Conservation (phyloP, 2,113 vertebrate genomes). For the Leiothrix lutea region DNA sequence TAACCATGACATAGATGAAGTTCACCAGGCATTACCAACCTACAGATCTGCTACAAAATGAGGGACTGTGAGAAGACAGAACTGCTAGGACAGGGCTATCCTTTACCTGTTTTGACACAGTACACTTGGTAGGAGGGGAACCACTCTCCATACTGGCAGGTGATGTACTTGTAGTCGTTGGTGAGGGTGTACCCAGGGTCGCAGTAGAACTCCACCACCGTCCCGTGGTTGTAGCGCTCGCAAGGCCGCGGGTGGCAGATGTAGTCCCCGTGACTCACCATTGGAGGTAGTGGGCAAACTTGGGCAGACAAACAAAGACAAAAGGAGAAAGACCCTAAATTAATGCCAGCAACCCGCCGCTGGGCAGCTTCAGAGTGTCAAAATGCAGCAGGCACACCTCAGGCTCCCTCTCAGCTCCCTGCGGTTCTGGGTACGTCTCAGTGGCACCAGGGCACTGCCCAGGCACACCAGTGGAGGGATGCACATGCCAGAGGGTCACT, state of each 20-base stretch:
- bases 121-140: slow-evolving; percentile 84
- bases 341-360: not conserved
- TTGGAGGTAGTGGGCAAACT: slow-evolving; percentile 86
- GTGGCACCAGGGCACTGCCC: not conserved
- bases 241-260: slow-evolving; percentile 87
- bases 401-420: not conserved
- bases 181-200: slow-evolving; percentile 84
- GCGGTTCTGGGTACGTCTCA: not conserved
- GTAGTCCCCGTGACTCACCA: slow-evolving; percentile 85
- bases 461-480: not conserved
- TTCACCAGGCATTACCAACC: not conserved
- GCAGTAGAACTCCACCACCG: slow-evolving; percentile 87
- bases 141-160: slow-evolving; percentile 87
- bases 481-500: not conserved
- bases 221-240: slow-evolving; percentile 83
- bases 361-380: not conserved
- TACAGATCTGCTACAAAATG: not conserved
- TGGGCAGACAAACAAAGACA: slow-evolving; percentile 34
- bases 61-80: not conserved
- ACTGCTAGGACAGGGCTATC: accelerated
- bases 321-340: not conserved
- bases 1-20: not conserved
- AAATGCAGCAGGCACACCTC: not conserved
- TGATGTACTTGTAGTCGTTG: slow-evolving; percentile 89
- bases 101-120: slow-evolving; percentile 82